phyloP scores from a whole-genome alignment of 2,113 vertebrate species.

The Calcarius ornatus region DNA sequence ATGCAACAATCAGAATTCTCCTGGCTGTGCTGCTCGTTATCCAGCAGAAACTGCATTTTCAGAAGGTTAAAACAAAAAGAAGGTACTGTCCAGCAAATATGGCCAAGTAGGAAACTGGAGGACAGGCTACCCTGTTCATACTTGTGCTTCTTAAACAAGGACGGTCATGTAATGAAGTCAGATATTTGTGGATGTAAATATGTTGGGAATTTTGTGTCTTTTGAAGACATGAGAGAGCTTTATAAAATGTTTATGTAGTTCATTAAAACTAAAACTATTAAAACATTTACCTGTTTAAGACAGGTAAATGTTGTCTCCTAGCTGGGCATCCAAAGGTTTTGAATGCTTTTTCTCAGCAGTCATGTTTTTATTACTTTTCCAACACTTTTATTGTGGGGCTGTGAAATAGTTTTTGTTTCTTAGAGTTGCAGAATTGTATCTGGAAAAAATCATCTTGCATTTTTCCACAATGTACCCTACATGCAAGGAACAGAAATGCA shows the following conservation, averaged over 20 bases:
- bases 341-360: not conserved
- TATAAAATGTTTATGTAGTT: not conserved
- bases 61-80: not conserved
- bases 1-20: not conserved
- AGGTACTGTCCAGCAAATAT: not conserved
- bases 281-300: not conserved
- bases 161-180: not conserved
- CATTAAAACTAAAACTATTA: too few relatives aligned
- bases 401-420: not conserved
- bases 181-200: not conserved
- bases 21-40: not conserved
- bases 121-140: not conserved
- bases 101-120: not conserved
- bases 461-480: not conserved
- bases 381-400: not conserved
- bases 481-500: not conserved
- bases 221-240: not conserved
- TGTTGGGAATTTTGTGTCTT: not conserved
- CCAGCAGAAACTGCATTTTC: not conserved
- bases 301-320: not conserved
- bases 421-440: not conserved
- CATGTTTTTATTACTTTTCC: not conserved
- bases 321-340: not conserved
- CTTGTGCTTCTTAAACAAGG: not conserved
- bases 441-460: not conserved